Evolutionary conservation across 1,140 invertebrate genomes (phyloP).

Genomic region (Pachyrhynchus sulphureomaculatus): DNA sequence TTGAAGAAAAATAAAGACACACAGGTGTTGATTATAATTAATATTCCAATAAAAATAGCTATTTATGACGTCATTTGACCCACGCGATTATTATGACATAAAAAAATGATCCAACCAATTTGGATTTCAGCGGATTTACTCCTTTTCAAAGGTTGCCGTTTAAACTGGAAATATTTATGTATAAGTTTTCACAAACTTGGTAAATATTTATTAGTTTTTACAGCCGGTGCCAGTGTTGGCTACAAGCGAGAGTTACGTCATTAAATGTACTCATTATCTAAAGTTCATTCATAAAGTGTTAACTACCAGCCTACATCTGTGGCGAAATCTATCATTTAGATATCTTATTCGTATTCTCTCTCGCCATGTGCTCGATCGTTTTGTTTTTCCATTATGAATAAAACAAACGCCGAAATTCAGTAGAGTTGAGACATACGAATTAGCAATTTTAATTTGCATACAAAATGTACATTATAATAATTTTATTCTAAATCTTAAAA

Average conservation of each 20-base stretch:
- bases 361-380: neutral
- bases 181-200: constrained; percentile 5
- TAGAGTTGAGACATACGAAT: neutral
- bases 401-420: neutral
- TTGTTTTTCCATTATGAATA: constrained; percentile 1
- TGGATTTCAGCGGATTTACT: too few relatives aligned
- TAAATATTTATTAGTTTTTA: constrained; percentile 16
- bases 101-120: neutral
- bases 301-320: constrained; percentile 19
- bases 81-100: too few relatives aligned
- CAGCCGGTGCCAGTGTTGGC: neutral
- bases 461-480: constrained; percentile 2
- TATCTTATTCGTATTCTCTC: neutral
- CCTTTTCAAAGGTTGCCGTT: neutral
- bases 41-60: too few relatives aligned
- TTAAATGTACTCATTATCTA: constrained; percentile 19
- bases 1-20: neutral
- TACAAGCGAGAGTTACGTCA: constrained; percentile 9
- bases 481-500: constrained; percentile 1
- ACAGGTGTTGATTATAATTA: too few relatives aligned
- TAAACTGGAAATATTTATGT: neutral
- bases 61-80: too few relatives aligned
- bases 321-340: constrained; percentile 6
- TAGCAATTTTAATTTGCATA: constrained; percentile 10
- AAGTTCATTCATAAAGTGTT: constrained; percentile 21